phyloP scores from a whole-genome alignment of 37 sponge, comb jelly and placozoan species.

The Tethya wilhelma region DNA sequence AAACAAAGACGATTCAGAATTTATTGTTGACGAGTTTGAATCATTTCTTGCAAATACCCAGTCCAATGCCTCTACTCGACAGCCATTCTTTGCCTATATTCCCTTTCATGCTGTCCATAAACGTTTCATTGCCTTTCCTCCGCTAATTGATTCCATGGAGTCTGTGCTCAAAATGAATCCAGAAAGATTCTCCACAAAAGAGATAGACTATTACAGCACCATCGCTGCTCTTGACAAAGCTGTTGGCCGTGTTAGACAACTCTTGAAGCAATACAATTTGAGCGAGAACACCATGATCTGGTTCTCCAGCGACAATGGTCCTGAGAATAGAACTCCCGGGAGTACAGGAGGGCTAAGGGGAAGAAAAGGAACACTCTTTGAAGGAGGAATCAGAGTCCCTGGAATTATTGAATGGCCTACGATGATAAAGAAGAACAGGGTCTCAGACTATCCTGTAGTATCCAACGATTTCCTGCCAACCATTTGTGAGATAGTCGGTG shows the following conservation, averaged over 20 bases:
- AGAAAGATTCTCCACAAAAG: slow-evolving; percentile 5
- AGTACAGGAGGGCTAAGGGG: slow-evolving; percentile 47
- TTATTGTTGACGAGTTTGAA: slow-evolving; percentile 35
- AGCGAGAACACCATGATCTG: slow-evolving; percentile 61
- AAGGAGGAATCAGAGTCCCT: slow-evolving; percentile 78
- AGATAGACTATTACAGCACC: slow-evolving; percentile 58
- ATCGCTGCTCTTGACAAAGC: slow-evolving; percentile 56
- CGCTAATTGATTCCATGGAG: not conserved
- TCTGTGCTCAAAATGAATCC: too few species aligned
- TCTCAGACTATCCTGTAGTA: slow-evolving; percentile 23
- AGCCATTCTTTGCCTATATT: slow-evolving; percentile 70
- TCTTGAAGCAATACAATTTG: slow-evolving; percentile 8
- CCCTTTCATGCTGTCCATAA: slow-evolving; percentile 68
- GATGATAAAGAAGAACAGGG: slow-evolving; percentile 39
- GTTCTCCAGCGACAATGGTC: slow-evolving; percentile 78
- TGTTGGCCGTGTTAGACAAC: slow-evolving; percentile 31
- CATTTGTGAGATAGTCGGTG: slow-evolving; percentile 30
- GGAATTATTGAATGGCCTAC: slow-evolving; percentile 71
- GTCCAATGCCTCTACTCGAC: not conserved
- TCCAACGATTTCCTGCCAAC: slow-evolving; percentile 69
- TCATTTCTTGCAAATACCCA: slow-evolving; percentile 4
- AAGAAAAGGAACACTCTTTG: slow-evolving; percentile 49
- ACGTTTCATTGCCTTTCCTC: slow-evolving; percentile 47
- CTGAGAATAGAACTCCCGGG: slow-evolving; percentile 47
- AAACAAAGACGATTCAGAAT: slow-evolving; percentile 63